These are phyloP conservation scores for Heteractis magnifica DNA, from an alignment of 92 coral and sea anemone genomes.

Conservation along the genomic window DNA sequence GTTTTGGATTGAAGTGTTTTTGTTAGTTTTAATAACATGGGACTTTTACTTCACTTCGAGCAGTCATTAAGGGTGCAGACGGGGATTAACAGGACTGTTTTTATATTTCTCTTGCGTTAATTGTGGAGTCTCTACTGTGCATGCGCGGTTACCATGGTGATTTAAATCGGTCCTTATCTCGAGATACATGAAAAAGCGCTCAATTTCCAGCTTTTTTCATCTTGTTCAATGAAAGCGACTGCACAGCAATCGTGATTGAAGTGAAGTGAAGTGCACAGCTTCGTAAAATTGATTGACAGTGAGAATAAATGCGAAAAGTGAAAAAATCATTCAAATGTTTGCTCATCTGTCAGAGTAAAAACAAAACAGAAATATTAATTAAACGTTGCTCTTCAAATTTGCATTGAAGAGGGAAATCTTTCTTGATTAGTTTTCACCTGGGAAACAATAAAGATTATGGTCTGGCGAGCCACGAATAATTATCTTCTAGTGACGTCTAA, in stretches of 20 bases:
- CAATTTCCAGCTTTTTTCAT: not conserved
- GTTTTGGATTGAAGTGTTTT: not conserved
- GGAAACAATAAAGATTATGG: not conserved
- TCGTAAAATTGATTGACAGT: not conserved
- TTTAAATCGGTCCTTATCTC: not conserved
- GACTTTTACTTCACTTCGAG: not conserved
- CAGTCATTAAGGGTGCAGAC: not conserved
- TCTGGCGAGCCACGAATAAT: not conserved
- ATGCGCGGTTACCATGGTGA: not conserved
- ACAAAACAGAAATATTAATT: not conserved
- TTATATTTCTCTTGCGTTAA: not conserved
- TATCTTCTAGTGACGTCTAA: not conserved
- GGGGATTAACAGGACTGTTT: not conserved
- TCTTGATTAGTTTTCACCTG: slow-evolving; percentile 3
- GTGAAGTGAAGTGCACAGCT: not conserved
- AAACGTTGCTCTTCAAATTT: not conserved
- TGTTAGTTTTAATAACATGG: not conserved
- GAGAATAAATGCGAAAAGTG: not conserved
- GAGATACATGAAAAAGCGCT: not conserved
- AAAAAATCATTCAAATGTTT: not conserved
- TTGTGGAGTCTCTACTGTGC: not conserved
- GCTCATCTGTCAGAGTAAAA: not conserved
- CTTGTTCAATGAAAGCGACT: not conserved
- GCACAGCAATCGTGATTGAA: not conserved
- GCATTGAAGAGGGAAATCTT: not conserved